Evolutionary conservation across 2,888 invertebrate species (phyloP).

Genomic region (Iselma pallidipennis): DNA sequence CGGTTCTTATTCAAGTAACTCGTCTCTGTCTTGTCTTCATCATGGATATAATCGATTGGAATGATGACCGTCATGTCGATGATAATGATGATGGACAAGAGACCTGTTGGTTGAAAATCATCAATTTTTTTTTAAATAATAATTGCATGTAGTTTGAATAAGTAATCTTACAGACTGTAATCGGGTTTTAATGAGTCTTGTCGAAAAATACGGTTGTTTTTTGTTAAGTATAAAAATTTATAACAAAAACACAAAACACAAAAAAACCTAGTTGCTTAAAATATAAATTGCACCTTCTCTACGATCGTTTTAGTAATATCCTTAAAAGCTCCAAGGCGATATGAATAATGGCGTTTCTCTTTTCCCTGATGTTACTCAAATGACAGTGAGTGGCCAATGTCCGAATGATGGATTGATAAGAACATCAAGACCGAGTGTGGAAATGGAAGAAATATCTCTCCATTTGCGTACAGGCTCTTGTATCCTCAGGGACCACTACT

Average conservation of each 20-base stretch:
- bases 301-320: constrained; percentile 12
- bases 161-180: too few relatives aligned
- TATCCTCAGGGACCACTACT: neutral
- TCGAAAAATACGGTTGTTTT: too few relatives aligned
- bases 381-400: constrained; percentile 45
- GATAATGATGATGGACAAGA: neutral
- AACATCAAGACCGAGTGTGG: constrained; percentile 43
- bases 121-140: neutral
- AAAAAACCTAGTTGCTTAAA: neutral
- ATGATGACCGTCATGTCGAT: too few relatives aligned
- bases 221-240: too few relatives aligned
- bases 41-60: neutral
- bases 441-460: constrained; percentile 52
- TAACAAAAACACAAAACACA: too few relatives aligned
- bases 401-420: constrained; percentile 46
- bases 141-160: too few relatives aligned
- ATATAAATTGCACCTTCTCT: neutral
- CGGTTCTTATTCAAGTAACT: constrained; percentile 20
- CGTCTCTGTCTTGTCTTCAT: constrained; percentile 13
- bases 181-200: too few relatives aligned
- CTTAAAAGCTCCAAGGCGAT: constrained; percentile 22
- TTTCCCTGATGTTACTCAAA: constrained; percentile 39
- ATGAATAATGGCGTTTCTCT: constrained; percentile 27
- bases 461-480: constrained; percentile 50
- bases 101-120: neutral